A percentile compares a stretch with the other conserved stretches of the same genome.
These are phyloP conservation scores for Ephialtes manifestator DNA, from an alignment of 2,888 invertebrate species.

Conservation along the genomic window DNA sequence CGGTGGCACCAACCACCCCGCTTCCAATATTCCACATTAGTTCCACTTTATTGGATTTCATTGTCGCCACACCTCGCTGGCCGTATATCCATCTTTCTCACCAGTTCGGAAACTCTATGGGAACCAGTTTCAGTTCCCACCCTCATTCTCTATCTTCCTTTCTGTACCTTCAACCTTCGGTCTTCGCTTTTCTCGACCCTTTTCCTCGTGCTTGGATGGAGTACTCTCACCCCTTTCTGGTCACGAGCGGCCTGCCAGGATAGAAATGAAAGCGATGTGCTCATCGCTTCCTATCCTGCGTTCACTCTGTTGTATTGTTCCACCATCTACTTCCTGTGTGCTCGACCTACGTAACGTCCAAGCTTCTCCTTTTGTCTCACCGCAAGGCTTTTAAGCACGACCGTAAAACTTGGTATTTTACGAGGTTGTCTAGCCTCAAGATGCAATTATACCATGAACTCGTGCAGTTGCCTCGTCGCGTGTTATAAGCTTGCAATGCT, in stretches of 20 bases:
- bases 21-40: conserved; percentile 53
- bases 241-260: background rate
- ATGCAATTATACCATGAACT: conserved; percentile 37
- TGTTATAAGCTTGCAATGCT: background rate
- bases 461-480: background rate
- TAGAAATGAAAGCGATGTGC: background rate
- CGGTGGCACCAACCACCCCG: background rate
- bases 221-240: conserved; percentile 12
- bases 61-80: conserved; percentile 56
- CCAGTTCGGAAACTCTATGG: conserved; percentile 12
- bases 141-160: background rate
- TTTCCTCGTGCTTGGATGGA: background rate
- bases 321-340: background rate
- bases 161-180: conserved; percentile 1
- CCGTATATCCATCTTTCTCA: conserved; percentile 54
- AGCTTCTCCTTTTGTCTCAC: conserved; percentile 34
- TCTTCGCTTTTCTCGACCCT: conserved; percentile 10
- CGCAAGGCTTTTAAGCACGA: conserved; percentile 56
- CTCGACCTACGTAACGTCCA: background rate
- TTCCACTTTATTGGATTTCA: conserved; percentile 63
- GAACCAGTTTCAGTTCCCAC: background rate
- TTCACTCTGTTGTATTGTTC: conserved; percentile 3
- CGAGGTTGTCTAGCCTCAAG: conserved; percentile 44
- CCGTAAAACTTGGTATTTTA: conserved; percentile 50
- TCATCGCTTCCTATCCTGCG: conserved; percentile 2